Conservation (phyloP, 2,888 invertebrate species). For the Sphaeridia pumilis region DNA sequence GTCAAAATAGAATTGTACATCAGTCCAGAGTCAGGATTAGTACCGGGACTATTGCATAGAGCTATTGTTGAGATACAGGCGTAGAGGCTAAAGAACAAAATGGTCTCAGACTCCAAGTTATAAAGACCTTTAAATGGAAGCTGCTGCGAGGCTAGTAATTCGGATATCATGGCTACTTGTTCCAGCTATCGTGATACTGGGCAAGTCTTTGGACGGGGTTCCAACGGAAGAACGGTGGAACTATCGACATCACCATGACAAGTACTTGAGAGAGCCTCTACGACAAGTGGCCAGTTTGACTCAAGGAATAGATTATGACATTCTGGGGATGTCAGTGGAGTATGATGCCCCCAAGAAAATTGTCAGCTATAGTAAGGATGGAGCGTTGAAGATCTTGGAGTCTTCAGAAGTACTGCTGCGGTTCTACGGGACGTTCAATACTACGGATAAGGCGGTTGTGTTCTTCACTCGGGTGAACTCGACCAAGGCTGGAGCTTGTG, state of each 20-base stretch:
- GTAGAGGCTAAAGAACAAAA: too few relatives aligned
- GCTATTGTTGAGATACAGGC: too few relatives aligned
- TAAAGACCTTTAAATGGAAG: slow-evolving; percentile 3
- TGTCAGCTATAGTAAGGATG: not conserved
- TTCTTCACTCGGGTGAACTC: slow-evolving; percentile 3
- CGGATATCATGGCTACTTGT: slow-evolving; percentile 8
- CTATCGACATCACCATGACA: too few relatives aligned
- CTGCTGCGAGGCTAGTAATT: not conserved
- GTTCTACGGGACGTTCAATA: slow-evolving; percentile 10
- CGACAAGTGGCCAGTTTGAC: too few relatives aligned
- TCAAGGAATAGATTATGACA: not conserved
- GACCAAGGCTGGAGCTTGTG: slow-evolving; percentile 5
- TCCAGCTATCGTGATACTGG: slow-evolving; percentile 5
- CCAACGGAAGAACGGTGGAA: too few relatives aligned
- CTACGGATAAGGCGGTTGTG: not conserved
- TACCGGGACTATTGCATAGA: too few relatives aligned
- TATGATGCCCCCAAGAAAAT: not conserved
- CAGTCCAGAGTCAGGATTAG: too few relatives aligned
- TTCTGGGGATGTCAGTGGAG: slow-evolving; percentile 9
- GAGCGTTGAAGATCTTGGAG: slow-evolving; percentile 3
- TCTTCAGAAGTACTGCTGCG: not conserved
- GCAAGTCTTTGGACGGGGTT: slow-evolving; percentile 2
- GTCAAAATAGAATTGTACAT: too few relatives aligned
- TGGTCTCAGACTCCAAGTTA: too few relatives aligned
- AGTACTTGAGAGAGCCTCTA: too few relatives aligned